Base-by-base conservation (phyloP, 1,140 invertebrate genomes). In the Eulimnadia texana region DNA sequence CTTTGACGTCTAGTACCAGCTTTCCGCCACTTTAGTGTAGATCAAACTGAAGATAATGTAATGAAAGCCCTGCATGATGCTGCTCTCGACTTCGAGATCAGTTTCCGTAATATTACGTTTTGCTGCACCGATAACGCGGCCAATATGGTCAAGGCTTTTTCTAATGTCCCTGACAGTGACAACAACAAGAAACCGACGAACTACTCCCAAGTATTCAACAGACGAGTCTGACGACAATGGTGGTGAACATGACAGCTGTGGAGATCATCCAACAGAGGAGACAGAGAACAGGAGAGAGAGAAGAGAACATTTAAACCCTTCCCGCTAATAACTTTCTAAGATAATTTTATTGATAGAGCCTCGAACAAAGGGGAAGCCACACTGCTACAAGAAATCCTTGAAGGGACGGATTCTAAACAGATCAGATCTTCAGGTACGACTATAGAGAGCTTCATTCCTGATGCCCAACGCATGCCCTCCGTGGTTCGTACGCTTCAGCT, bases 81-180 rank as follows among this genome's bases (percentile, higher is more conserved):
- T 28, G n/a, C 25, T 9, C 3, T 19, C n/a, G 54, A 57, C 20
- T 57, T 28, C 24, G 54, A 24, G n/a, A 29, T 57, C 25, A 23
- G 29, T 28, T 24, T 57, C 3, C 10, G 25, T 3, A 28, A 25
- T 19, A 24, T 57, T 10, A 1, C 19, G 29, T 57, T 23, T 10
- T 57, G 54, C 24, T 25, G 25, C n/a, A 57, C 54, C n/a, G 54
- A 57, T n/a, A 57, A 57, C 23, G 54, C 20, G 11, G 3, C 54
- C 6, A 57, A 57, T 24, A 57, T 57, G 54, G 11, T 28, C n/a
- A 57, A 57, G 25, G 54, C 54, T 11, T 57, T 57, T 25, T n/a
- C n/a, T 23, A n/a, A 3, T 57, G n/a, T 57, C 25, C 6, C 33
- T 6, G 33, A 42, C 16, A 16, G 33, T 9, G 33, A 42, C 6